These are phyloP conservation scores for Mythimna ferrago DNA, from an alignment of 2,888 invertebrate genomes.

Conservation along the genomic window DNA sequence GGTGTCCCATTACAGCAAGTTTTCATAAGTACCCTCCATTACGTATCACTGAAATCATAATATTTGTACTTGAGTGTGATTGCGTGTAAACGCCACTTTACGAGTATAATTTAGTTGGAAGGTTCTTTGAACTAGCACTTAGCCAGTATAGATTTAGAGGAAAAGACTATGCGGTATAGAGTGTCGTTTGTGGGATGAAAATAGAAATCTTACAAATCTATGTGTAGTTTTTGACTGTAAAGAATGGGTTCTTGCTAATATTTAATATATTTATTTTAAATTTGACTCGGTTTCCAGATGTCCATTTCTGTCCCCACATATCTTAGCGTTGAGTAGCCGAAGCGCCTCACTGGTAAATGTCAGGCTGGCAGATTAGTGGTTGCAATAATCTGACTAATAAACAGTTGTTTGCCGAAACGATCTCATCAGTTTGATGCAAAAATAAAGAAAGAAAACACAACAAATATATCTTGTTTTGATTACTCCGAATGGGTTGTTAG, in stretches of 20 bases:
- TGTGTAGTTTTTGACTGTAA: background rate
- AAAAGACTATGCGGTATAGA: constrained; percentile 11
- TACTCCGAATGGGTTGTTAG: constrained; percentile 43
- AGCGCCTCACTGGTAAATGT: background rate
- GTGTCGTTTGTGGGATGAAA: constrained; percentile 8
- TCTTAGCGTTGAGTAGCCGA: background rate
- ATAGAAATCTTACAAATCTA: constrained; percentile 8
- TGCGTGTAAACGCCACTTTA: constrained; percentile 42
- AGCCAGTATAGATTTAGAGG: constrained; percentile 19
- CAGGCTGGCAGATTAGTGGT: constrained; percentile 4
- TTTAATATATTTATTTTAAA: background rate
- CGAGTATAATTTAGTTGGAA: constrained; percentile 34
- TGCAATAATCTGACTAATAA: constrained; percentile 10
- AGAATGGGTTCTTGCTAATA: background rate
- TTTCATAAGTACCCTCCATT: constrained; percentile 72
- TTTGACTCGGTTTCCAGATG: background rate
- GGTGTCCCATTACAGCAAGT: constrained; percentile 76
- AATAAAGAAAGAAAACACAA: constrained; percentile 43
- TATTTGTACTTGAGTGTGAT: constrained; percentile 44
- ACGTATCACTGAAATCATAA: constrained; percentile 61
- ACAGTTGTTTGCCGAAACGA: constrained; percentile 31
- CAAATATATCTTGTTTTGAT: constrained; percentile 36
- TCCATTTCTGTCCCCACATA: background rate
- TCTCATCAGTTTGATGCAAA: constrained; percentile 19
- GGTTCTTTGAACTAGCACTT: constrained; percentile 57